Evolutionary conservation across 2,888 invertebrate genomes (phyloP).

Genomic region (Tanypteryx hageni): DNA sequence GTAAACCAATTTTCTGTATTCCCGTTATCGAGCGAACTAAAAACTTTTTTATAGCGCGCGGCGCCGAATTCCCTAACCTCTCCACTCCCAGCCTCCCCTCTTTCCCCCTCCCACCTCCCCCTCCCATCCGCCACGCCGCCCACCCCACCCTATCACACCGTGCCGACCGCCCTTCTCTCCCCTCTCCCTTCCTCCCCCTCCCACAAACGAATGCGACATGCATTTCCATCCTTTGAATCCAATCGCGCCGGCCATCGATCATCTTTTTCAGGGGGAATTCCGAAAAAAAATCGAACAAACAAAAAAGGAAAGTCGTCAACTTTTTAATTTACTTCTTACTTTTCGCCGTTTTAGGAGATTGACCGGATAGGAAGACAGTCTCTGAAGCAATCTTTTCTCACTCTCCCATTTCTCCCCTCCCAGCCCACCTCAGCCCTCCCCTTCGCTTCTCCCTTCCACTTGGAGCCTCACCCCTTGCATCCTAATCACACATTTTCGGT

Average conservation of each 20-base stretch:
- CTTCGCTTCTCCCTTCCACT: neutral
- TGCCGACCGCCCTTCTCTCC: neutral
- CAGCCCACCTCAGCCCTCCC: neutral
- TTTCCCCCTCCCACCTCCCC: neutral
- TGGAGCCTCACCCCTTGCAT: neutral
- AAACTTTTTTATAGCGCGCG: slow-evolving; percentile 46
- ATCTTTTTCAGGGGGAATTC: slow-evolving; percentile 10
- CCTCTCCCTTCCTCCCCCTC: neutral
- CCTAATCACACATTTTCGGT: slow-evolving; percentile 6
- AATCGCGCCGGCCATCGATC: slow-evolving; percentile 45
- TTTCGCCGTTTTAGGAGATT: neutral
- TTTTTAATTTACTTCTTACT: neutral
- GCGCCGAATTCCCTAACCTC: neutral
- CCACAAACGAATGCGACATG: slow-evolving; percentile 48
- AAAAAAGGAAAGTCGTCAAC: neutral
- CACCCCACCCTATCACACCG: neutral
- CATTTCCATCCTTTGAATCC: slow-evolving; percentile 59
- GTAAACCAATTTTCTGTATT: slow-evolving; percentile 64
- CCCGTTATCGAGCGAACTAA: slow-evolving; percentile 64
- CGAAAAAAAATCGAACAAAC: neutral
- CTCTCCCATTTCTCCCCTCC: neutral
- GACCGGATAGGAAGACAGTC: neutral
- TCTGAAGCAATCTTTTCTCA: neutral
- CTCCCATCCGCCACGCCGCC: neutral
- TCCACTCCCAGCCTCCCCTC: neutral